A percentile compares a stretch with the other conserved stretches of the same genome.
Evolutionary conservation across 37 sponge, comb jelly and placozoan genomes (phyloP).

Genomic region (Geodia barretti): DNA sequence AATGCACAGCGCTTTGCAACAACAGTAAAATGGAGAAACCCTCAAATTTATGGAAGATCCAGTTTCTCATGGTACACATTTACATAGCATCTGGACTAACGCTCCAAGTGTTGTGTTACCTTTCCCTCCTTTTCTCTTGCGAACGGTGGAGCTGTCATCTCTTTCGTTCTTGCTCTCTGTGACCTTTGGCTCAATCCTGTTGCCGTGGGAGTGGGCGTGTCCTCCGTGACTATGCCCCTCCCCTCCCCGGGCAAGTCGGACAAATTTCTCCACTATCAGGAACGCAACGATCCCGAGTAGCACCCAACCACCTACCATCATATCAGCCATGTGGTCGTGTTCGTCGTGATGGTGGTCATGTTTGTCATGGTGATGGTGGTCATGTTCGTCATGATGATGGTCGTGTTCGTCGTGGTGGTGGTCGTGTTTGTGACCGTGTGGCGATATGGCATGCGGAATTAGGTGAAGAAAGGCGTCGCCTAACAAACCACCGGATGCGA

Average conservation of each 20-base stretch:
- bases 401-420: conserved; percentile 36
- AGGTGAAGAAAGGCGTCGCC: conserved; percentile 97
- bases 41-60: too few relatives aligned
- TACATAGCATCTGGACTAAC: too few relatives aligned
- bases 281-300: conserved; percentile 87
- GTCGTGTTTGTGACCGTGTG: conserved; percentile 58
- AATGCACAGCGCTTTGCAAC: too few relatives aligned
- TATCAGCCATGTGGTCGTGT: conserved; percentile 78
- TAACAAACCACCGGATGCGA: conserved; percentile 94
- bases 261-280: conserved; percentile 88
- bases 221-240: conserved; percentile 46
- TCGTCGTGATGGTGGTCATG: conserved; percentile 38
- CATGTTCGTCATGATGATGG: conserved; percentile 36
- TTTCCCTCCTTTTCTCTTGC: conserved; percentile 11
- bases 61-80: too few relatives aligned
- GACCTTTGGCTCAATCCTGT: background rate
- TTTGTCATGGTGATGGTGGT: conserved; percentile 40
- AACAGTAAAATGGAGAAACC: too few relatives aligned
- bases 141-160: background rate
- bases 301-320: conserved; percentile 88
- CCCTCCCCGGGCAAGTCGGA: conserved; percentile 73
- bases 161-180: background rate
- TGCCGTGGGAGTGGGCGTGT: background rate
- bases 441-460: conserved; percentile 92
- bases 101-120: background rate